Evolutionary conservation across 2,113 vertebrate species (phyloP).

Genomic region (Mustela nigripes): DNA sequence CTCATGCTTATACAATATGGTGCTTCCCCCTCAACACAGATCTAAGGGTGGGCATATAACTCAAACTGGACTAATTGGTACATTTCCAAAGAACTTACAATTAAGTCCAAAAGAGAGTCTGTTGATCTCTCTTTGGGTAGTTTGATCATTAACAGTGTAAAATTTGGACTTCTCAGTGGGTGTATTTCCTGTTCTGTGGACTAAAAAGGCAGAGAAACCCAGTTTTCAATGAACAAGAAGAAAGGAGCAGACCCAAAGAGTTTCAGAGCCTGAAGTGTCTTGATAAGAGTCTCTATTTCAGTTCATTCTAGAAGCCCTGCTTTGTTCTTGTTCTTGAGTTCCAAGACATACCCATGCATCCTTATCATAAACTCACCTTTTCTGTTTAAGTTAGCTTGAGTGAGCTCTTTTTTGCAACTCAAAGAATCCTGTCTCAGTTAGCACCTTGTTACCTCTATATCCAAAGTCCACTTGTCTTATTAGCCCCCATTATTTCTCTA

Average conservation of each 20-base stretch:
- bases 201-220: background rate
- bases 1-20: background rate
- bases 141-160: background rate
- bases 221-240: background rate
- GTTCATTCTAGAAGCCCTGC: background rate
- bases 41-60: background rate
- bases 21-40: background rate
- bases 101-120: background rate
- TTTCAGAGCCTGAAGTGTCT: background rate
- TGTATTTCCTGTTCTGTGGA: background rate
- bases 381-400: background rate
- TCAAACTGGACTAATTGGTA: background rate
- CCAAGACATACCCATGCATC: background rate
- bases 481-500: background rate
- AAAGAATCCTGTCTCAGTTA: background rate
- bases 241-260: background rate
- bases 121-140: background rate
- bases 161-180: background rate
- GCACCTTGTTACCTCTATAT: background rate
- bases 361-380: background rate
- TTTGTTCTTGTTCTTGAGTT: background rate
- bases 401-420: background rate
- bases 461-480: background rate
- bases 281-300: background rate
- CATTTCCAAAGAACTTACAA: background rate